Conservation (phyloP, 2,113 vertebrate genomes). For the Catagonus wagneri region DNA sequence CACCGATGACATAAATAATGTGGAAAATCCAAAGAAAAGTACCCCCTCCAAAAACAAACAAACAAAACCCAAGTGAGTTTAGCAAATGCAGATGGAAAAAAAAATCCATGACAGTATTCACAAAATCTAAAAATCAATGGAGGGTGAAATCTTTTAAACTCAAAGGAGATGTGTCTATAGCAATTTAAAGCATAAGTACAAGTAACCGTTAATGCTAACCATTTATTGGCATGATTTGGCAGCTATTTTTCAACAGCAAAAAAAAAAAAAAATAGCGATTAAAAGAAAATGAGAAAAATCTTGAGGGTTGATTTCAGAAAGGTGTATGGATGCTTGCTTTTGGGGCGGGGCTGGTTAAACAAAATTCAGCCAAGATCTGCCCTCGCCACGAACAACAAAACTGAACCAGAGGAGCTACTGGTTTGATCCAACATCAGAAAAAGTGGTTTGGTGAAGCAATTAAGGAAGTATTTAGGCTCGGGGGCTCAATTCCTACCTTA, state of each 20-base stretch:
- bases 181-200: neutral
- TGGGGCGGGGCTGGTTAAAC: neutral
- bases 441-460: neutral
- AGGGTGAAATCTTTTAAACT: neutral
- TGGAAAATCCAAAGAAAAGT: neutral
- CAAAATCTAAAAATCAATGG: neutral
- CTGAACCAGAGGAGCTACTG: neutral
- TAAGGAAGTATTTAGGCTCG: neutral
- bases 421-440: neutral
- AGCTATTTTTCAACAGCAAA: neutral
- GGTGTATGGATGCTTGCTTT: neutral
- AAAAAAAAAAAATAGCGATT: neutral
- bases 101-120: neutral
- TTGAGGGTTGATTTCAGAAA: neutral
- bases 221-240: neutral
- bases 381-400: neutral
- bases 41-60: neutral
- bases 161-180: neutral
- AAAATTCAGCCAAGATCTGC: neutral
- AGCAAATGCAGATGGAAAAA: neutral
- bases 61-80: neutral
- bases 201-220: neutral
- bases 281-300: neutral
- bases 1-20: neutral
- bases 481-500: neutral